Base-by-base conservation (phyloP, 2,113 vertebrate genomes). In the Spilogale gracilis region DNA sequence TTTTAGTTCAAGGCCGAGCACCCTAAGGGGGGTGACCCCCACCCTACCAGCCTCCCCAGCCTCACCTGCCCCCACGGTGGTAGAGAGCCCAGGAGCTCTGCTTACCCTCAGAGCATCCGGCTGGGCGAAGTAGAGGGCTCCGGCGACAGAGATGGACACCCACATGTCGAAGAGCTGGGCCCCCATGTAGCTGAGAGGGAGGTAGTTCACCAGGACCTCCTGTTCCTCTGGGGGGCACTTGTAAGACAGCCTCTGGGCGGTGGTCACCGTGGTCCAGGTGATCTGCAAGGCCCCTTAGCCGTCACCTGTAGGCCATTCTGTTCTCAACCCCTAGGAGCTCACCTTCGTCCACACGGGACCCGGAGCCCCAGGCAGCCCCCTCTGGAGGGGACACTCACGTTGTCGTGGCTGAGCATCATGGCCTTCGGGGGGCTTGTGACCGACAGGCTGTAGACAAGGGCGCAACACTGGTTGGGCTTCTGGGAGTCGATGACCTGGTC, bases 321-420 rank as follows among this genome's bases (percentile, higher is more conserved):
- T 9, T 50, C 54, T 6, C 50, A 14, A 7, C 6, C 30, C 11
- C 76, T 73, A 0, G 23, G 32, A 14, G 38, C 56, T 25, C 9
- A 0, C 10, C 18, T 10, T 11, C 2, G 2, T 9, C 87, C 69
- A 27, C 25, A 2, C 13, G 25, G 17, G 23, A 6, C 25, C 25
- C 25, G 8, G 74, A 45, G 43, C 11, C 43, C 43, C 74, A 2
- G 32, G 21, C 87, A 4, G 11, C 50, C 4, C 27, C 3, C 13
- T 3, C 0, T 27, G 0, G 12, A 17, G 9, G 3, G 25, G 27
- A 3, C 9, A 97, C 99, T 99, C 79, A 99, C 99, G 0, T 99
- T 99, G 98, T 99, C 99, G 0, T 99, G 99, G 93, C 99, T 99
- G 12, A 99, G 99, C 99, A 99, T 99, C 13, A 99, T 98, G 30